phyloP scores from a whole-genome alignment of 2,888 invertebrate genomes.

The Girardia tigrina region DNA sequence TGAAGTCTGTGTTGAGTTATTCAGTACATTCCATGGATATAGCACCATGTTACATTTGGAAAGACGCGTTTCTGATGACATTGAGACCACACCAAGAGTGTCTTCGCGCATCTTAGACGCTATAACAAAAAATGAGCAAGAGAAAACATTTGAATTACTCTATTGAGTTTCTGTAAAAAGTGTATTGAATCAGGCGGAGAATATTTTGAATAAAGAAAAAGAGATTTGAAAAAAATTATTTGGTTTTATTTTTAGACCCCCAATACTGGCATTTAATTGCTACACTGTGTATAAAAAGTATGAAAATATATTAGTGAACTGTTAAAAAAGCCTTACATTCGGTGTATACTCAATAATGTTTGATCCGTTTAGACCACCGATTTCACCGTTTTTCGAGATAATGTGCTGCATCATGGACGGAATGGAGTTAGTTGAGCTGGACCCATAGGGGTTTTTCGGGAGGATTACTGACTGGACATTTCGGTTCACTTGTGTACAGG shows the following conservation, averaged over 20 bases:
- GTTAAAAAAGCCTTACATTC: not conserved
- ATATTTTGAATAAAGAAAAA: no score
- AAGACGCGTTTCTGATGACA: no score
- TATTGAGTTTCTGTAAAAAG: no score
- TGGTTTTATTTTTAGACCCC: not conserved
- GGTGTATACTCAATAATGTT: not conserved
- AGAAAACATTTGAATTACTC: no score
- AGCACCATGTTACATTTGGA: no score
- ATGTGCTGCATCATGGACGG: not conserved
- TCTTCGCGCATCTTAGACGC: no score
- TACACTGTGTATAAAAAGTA: not conserved
- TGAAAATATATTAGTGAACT: not conserved
- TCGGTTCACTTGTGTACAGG: conserved; percentile 32
- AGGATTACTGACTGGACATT: not conserved
- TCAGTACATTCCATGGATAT: no score
- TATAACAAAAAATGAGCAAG: no score
- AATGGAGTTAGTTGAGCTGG: not conserved
- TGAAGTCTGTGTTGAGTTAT: no score
- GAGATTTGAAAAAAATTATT: no score
- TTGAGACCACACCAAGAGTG: no score
- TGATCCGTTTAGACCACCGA: not conserved
- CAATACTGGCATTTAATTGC: not conserved
- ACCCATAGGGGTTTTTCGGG: not conserved
- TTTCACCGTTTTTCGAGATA: not conserved
- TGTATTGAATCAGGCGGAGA: no score